Base-by-base conservation (phyloP, 1,140 invertebrate species). In the Orussus abietinus region DNA sequence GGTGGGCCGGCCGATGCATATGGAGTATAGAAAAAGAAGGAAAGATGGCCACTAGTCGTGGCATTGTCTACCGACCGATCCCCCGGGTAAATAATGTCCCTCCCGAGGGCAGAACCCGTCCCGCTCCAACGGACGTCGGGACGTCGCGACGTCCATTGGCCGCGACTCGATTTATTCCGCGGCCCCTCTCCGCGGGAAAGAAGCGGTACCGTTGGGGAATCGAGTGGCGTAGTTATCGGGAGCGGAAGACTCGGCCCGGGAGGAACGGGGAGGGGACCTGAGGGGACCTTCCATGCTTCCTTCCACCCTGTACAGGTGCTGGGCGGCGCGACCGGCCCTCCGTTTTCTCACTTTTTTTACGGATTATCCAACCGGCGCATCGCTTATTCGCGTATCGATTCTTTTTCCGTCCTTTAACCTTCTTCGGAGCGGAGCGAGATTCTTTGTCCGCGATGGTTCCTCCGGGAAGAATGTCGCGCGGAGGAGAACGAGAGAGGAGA, bases 61-160 rank as follows among this genome's bases (percentile, higher is more conserved):
- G 64, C 64, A 72, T 72, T 69, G 69, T 72, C 66, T 64, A 60
- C 62, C 53, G 51, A n/a, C n/a, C 36, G 53, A 57, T 50, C 55
- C 51, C 48, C 46, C 57, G 59, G 66, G 66, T 67, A 69, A 72
- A 72, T 71, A 71, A 71, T 68, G 68, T 69, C 62, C 62, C 59
- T 59, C 47, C 56, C n/a, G 34, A 54, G 49, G 53, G 60, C 46
- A 55, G 47, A 25, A 30, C 21, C 21, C 36, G 17, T 11, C 12
- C 11, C 20, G 20, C 7, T 12, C 57, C 54, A 64, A 59, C 56
- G 52, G 59, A 60, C 53, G 57, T 50, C 54, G 51, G 51, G 51
- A 55, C 51, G 53, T 57, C 47, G 49, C 51, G 49, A 60, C 58
- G 43, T 55, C 43, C 54, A 54, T 48, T 46, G 47, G 47, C 57